phyloP scores from a whole-genome alignment of 2,113 vertebrate species.

The Sphaerodactylus townsendi region DNA sequence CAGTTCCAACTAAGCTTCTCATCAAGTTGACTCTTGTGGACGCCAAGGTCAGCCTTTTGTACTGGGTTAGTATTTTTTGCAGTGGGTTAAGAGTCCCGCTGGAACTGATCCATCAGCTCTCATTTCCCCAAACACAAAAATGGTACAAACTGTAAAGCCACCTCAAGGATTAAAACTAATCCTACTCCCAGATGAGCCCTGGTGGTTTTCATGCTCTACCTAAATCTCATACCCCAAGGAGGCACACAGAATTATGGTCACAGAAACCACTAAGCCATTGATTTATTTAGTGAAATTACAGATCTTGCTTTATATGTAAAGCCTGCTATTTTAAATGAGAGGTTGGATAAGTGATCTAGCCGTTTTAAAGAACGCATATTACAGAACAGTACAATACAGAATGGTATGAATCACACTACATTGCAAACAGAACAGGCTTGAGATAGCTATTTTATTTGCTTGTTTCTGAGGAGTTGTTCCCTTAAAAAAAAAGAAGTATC shows the following conservation, averaged over 20 bases:
- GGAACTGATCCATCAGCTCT: slow-evolving; percentile 64
- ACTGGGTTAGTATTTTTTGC: slow-evolving; percentile 60
- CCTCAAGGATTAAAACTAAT: slow-evolving; percentile 81
- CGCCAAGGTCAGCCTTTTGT: slow-evolving; percentile 81
- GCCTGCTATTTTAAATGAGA: slow-evolving; percentile 25
- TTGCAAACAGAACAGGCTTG: neutral
- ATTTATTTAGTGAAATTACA: slow-evolving; percentile 58
- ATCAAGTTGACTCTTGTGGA: slow-evolving; percentile 74
- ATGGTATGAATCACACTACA: neutral
- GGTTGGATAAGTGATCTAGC: neutral
- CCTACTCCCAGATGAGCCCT: slow-evolving; percentile 74
- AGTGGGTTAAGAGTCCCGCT: slow-evolving; percentile 56
- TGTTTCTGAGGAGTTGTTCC: neutral
- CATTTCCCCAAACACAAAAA: slow-evolving; percentile 59
- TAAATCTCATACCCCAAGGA: slow-evolving; percentile 71
- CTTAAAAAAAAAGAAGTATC: neutral
- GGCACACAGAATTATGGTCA: slow-evolving; percentile 54
- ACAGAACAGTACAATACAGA: neutral
- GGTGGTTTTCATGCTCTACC: slow-evolving; percentile 71
- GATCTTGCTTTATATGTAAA: slow-evolving; percentile 49
- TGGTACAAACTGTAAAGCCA: slow-evolving; percentile 72
- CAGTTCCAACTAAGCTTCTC: slow-evolving; percentile 81
- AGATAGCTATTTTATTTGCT: neutral
- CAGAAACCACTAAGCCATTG: slow-evolving; percentile 60
- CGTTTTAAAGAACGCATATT: neutral